Conservation (phyloP, 1,140 invertebrate species). For the Macrobrachium nipponense region DNA sequence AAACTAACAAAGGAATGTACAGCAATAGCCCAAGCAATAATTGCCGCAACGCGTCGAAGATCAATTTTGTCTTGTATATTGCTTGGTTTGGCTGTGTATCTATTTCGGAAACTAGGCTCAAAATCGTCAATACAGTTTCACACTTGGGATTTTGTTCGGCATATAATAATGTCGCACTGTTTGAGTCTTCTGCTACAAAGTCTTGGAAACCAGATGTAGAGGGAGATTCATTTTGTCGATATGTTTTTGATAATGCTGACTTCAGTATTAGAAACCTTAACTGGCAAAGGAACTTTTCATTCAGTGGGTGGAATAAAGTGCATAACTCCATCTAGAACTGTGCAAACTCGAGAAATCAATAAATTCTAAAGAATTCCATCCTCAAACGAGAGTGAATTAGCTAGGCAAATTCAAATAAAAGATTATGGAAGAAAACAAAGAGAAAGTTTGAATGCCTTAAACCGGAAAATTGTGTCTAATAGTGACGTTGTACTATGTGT, state of each 20-base stretch:
- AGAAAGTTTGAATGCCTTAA: not conserved
- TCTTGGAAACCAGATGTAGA: slow-evolving; percentile 22
- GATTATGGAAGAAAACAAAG: too few relatives aligned
- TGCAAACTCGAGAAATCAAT: not conserved
- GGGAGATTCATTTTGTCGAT: not conserved
- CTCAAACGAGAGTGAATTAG: too few relatives aligned
- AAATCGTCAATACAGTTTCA: not conserved
- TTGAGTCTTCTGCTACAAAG: not conserved
- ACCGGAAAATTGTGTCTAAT: not conserved
- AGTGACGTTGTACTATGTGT: not conserved
- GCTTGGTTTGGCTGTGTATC: slow-evolving; percentile 23
- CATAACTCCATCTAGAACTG: not conserved
- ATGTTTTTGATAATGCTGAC: slow-evolving; percentile 2
- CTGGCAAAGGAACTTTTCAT: slow-evolving; percentile 17
- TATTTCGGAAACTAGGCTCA: slow-evolving; percentile 38
- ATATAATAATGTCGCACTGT: not conserved
- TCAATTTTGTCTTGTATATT: slow-evolving; percentile 26
- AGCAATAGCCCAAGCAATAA: slow-evolving; percentile 31
- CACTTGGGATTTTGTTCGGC: too few relatives aligned
- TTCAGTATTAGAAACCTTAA: not conserved
- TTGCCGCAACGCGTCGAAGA: slow-evolving; percentile 30
- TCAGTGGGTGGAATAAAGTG: slow-evolving; percentile 9
- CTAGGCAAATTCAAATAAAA: too few relatives aligned
- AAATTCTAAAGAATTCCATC: not conserved
- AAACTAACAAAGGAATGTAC: slow-evolving; percentile 17